Evolutionary conservation across 1,140 invertebrate genomes (phyloP), one percentile per base, ranked within the genome.

Genomic region (Globodera rostochiensis): DNA sequence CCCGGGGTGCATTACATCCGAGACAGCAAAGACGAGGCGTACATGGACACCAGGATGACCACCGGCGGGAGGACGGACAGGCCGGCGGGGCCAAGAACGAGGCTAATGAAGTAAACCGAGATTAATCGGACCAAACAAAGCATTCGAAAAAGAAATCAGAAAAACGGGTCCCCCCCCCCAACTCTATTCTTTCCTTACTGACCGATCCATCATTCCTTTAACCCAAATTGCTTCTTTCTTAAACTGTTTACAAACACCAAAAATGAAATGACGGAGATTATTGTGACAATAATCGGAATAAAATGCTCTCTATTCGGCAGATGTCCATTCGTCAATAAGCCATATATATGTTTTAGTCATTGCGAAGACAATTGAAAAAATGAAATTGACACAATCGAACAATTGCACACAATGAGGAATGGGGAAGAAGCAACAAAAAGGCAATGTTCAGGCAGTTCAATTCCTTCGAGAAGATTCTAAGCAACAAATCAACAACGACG

Each of bases 1-100:
- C 86, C 85, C 25, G 84, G 84, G 1, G 84, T 85, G n/a, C 60
- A 36, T 15, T 85, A 87, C 46, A 74, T 81, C 15, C 82, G 49
- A 8, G 84, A 85, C 49, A 47, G 76, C 11, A 70, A 50, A 11
- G 66, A 47, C 8, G 76, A 78, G 36, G 46, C 69, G 69, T 47
- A 71, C 69, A 71, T 47, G n/a, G 57, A 64, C 5, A 64, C 57
- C 0, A 64, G 57, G 15, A 64, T 19, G 19, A 64, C 5, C 57
- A 64, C 13, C 19, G 57, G 19, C 19, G 57, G 19, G 19, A 64
- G 57, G 15, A n/a, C 57, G 19, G 57, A 64, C 5, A 64, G 19
- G 57, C 57, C 57, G 15, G 19, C 15, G 57, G 57, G 57, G 15
- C 57, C 13, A 6, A 64, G 57, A 64, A 64, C 19, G 57, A 64